A percentile compares a stretch with the other conserved stretches of the same genome.
Conservation (phyloP, 2,797 vertebrate genomes). For the Chanos chanos region DNA sequence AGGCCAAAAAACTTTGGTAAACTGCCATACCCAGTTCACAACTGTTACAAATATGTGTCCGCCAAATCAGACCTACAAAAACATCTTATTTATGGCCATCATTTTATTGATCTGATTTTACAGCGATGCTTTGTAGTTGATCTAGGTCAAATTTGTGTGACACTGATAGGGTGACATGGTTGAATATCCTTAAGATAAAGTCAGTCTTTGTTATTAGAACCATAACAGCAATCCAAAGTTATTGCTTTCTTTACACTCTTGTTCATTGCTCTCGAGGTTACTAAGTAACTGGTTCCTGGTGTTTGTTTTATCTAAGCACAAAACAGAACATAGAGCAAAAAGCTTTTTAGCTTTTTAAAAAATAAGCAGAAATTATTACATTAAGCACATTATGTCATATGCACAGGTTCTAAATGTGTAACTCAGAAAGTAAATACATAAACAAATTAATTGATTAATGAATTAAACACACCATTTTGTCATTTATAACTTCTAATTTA, state of each 20-base stretch:
- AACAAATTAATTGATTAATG: not conserved
- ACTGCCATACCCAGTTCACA: too few relatives aligned
- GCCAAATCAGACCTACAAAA: too few relatives aligned
- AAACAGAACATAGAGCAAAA: constrained; percentile 6
- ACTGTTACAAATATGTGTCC: too few relatives aligned
- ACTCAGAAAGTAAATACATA: too few relatives aligned
- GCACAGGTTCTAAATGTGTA: too few relatives aligned
- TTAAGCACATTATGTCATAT: too few relatives aligned
- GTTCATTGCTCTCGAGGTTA: constrained; percentile 58
- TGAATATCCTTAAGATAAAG: not conserved
- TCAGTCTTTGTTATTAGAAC: constrained; percentile 18
- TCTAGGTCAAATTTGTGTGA: not conserved
- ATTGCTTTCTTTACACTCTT: constrained; percentile 49
- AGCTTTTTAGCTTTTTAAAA: too few relatives aligned
- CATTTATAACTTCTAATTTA: too few relatives aligned
- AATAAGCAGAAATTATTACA: too few relatives aligned
- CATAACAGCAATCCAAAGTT: constrained; percentile 40
- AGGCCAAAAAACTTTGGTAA: too few relatives aligned
- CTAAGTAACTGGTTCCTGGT: constrained; percentile 50
- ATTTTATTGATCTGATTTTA: not conserved
- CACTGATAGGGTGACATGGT: constrained; percentile 2
- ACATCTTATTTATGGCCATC: not conserved
- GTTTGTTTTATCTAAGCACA: constrained; percentile 22
- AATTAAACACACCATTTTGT: too few relatives aligned
- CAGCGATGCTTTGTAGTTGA: too few relatives aligned